These are phyloP conservation scores for Hypena proboscidalis DNA, from an alignment of 2,888 invertebrate genomes.

Conservation along the genomic window DNA sequence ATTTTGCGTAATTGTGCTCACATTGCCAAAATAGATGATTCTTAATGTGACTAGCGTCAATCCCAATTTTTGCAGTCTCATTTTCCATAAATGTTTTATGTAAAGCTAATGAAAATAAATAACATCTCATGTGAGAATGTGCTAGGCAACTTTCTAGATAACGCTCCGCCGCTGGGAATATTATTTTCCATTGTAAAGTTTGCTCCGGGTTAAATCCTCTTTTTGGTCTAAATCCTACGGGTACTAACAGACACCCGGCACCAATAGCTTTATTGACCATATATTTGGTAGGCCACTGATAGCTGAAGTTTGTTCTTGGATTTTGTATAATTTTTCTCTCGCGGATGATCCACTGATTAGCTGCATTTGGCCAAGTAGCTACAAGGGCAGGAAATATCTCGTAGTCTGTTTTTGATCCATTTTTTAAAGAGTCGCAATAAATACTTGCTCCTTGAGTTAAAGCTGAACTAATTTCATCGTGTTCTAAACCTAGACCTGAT, in stretches of 20 bases:
- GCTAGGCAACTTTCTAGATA: constrained; percentile 90
- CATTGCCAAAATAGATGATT: constrained; percentile 92
- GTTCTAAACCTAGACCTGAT: constrained; percentile 83
- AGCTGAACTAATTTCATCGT: constrained; percentile 81
- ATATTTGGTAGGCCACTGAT: constrained; percentile 89
- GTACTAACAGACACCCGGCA: constrained; percentile 89
- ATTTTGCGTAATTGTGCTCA: constrained; percentile 88
- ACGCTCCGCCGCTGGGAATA: constrained; percentile 91
- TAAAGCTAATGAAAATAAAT: constrained; percentile 88
- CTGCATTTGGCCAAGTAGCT: constrained; percentile 90
- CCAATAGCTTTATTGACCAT: constrained; percentile 88
- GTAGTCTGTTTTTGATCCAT: constrained; percentile 75
- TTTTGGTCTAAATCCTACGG: constrained; percentile 88
- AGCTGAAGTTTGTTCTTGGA: constrained; percentile 83
- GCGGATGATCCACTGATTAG: constrained; percentile 88
- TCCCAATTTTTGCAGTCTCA: constrained; percentile 86
- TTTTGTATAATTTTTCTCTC: constrained; percentile 84
- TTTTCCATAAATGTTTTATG: constrained; percentile 90
- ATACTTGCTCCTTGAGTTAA: constrained; percentile 88
- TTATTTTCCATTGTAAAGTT: constrained; percentile 91
- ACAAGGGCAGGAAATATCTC: constrained; percentile 90
- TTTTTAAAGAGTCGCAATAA: constrained; percentile 83
- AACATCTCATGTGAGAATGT: constrained; percentile 89
- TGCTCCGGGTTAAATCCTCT: constrained; percentile 85
- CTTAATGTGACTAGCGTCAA: constrained; percentile 89